Base-by-base conservation (phyloP, 2,888 invertebrate species). In the Caenorhabditis sinica region DNA sequence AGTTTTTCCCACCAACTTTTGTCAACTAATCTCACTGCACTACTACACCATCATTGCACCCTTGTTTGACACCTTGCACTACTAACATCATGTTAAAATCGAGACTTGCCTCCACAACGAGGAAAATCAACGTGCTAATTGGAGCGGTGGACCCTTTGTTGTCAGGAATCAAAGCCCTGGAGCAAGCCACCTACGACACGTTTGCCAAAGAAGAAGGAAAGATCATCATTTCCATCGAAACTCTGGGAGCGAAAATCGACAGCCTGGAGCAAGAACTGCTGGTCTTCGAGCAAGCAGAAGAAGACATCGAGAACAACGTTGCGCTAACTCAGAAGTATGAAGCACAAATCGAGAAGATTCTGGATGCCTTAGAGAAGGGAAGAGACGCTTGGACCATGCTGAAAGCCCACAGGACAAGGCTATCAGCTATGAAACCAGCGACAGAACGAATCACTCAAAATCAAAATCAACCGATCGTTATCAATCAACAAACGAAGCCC, bases 201-300 rank as follows among this genome's bases (percentile, higher is more conserved):
- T 49, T 49, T 20, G 49, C 49, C 49, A 49, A 49, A 49, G 49
- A 49, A 49, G 49, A 49, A 49, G 49, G 49, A 2, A 49, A 49
- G n/a, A 49, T 49, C 49, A 49, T 20, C 17, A 49, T 49, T n/a
- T 49, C 49, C 2, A 49, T 49, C 49, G 49, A 49, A 49, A 49
- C 49, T 2, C 1, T 49, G 8, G 49, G n/a, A 49, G 49, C 17
- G 1, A 49, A 49, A 2, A 20, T 49, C 49, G 49, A 49, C 1
- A 6, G 5, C 1, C 49, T 49, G 8, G 49, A 49, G 8, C n/a
- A 49, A 49, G 49, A 49, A n/a, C n/a, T 49, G 8, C n/a, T 17
- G 2, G 49, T 49, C 2, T 63, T 63, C 30, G 63, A 63, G 13
- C 8, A 63, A 43, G 63, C 63, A 5, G 63, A 63, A 33, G 30